Base-by-base conservation (phyloP, 2,888 invertebrate genomes). In the Epinotia ramella region DNA sequence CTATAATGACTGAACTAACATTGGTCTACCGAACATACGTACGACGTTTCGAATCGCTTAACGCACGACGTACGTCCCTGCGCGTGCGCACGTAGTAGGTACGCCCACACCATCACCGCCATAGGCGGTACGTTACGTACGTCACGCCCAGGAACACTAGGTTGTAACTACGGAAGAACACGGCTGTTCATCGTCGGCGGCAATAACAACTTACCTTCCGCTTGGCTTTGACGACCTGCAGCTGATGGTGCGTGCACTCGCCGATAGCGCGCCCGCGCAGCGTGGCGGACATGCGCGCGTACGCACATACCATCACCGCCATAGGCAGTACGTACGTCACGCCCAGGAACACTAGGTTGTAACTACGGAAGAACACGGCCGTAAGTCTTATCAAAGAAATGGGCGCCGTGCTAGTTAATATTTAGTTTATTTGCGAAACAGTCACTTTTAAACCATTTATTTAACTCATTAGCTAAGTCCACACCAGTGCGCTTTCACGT, bases 311-410 rank as follows among this genome's bases (percentile, higher is more conserved):
- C 96, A 98, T 97, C 24, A 97, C 96, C 0, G 96, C 93, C 96
- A 98, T 97, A 0, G 98, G 98, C 75, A 97, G 94, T 67, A 97
- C 95, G 88, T 98, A 98, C 3, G 98, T 98, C 78, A 98, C 95
- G 7, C 97, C 91, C 84, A 98, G 94, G 87, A 98, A 96, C 65
- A 97, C 95, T 80, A 98, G 93, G 91, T 97, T 98, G 91, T 98
- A 98, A 80, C 98, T 98, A 92, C n/a, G 7, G n/a, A 56, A 12
- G 33, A 16, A 53, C 4, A 59, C 3, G 20, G 9, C 11, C 12
- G 24, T 73, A n/a, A 64, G 44, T 9, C 13, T 60, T 60, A 28
- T 13, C 3, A 20, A 59, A 60, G 2, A 13, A 13, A 24, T 20
- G 59, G 5, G 13, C 53, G n/a, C n/a, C 5, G n/a, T 53, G 53